Conservation (phyloP, 2,113 vertebrate genomes). For the Acanthochromis polyacanthus region DNA sequence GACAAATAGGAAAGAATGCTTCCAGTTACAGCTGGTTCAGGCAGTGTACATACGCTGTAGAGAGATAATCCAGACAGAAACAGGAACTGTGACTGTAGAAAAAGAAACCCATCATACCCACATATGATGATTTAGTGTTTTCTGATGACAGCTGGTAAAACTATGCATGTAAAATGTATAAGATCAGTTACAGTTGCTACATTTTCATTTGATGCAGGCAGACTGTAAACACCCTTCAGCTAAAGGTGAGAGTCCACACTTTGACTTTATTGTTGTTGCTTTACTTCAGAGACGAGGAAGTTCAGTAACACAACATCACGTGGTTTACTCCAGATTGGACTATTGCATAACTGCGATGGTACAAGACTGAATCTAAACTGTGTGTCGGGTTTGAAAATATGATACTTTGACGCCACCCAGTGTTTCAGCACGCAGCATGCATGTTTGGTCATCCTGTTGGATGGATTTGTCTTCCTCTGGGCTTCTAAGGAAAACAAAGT, state of each 20-base stretch:
- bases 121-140: too few relatives aligned
- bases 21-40: constrained; percentile 1
- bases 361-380: not conserved
- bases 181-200: too few relatives aligned
- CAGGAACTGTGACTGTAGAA: not conserved
- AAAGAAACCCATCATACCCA: not conserved
- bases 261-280: not conserved
- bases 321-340: not conserved
- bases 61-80: constrained; percentile 44
- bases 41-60: constrained; percentile 4
- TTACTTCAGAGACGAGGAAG: not conserved
- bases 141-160: too few relatives aligned
- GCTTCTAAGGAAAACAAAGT: not conserved
- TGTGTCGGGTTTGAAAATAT: not conserved
- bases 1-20: constrained; percentile 8
- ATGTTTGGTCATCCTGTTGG: not conserved
- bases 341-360: constrained; percentile 28
- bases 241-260: too few relatives aligned
- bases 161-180: too few relatives aligned
- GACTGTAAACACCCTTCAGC: too few relatives aligned
- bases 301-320: not conserved
- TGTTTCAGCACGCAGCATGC: not conserved
- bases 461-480: not conserved
- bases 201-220: too few relatives aligned
- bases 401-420: constrained; percentile 27